A percentile compares a stretch with the other conserved stretches of the same genome.
phyloP scores from a whole-genome alignment of 2,797 vertebrate species.

The Cuniculus paca region DNA sequence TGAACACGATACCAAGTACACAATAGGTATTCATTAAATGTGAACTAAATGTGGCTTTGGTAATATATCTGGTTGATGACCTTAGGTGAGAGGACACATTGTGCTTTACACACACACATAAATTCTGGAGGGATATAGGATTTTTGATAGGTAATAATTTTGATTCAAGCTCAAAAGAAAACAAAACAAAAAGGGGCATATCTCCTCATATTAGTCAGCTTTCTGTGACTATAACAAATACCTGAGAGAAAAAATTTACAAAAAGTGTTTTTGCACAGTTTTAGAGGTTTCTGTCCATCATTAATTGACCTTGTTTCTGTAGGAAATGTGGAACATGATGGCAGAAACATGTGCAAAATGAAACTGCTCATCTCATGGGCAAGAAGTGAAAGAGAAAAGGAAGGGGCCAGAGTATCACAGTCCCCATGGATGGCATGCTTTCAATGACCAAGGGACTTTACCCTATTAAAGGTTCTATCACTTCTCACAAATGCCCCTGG shows the following conservation, averaged over 20 bases:
- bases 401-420: background rate
- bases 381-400: background rate
- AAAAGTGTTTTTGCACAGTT: background rate
- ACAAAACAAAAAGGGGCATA: background rate
- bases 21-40: background rate
- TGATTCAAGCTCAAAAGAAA: background rate
- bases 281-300: background rate
- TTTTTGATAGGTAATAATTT: conserved; percentile 44
- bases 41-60: background rate
- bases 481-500: background rate
- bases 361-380: background rate
- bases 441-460: background rate
- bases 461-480: background rate
- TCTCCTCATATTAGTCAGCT: background rate
- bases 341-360: background rate
- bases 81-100: background rate
- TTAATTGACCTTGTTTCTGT: background rate
- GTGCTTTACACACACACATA: background rate
- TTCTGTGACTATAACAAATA: background rate
- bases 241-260: background rate
- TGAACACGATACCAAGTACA: background rate
- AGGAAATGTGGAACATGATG: background rate
- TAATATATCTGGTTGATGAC: conserved; percentile 31
- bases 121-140: background rate
- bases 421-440: background rate